phyloP scores from a whole-genome alignment of 2,888 invertebrate genomes.

The Eupithecia dodoneata region DNA sequence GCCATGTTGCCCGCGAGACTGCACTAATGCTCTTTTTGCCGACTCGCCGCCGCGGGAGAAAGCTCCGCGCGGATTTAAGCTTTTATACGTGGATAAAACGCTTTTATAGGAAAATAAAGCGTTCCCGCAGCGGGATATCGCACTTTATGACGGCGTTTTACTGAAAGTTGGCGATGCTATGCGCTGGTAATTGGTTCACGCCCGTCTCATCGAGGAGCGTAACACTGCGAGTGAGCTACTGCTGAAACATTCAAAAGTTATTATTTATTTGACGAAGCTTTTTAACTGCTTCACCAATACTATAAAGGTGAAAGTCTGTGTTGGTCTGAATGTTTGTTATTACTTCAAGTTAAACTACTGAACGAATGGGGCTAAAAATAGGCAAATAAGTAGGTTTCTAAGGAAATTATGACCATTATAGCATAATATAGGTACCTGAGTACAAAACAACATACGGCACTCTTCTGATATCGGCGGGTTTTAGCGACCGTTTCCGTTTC shows the following conservation, averaged over 20 bases:
- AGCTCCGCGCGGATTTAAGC: slow-evolving; percentile 83
- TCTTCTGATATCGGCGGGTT: neutral
- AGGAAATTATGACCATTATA: neutral
- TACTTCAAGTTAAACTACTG: neutral
- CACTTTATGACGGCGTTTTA: slow-evolving; percentile 80
- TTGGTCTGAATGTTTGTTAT: neutral
- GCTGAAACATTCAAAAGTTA: slow-evolving; percentile 11
- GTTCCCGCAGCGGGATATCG: slow-evolving; percentile 81
- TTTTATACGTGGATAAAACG: slow-evolving; percentile 84
- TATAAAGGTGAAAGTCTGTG: neutral
- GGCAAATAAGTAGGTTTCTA: neutral
- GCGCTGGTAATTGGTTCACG: slow-evolving; percentile 74
- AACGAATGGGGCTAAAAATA: neutral
- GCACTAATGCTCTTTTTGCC: slow-evolving; percentile 81
- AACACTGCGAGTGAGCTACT: slow-evolving; percentile 23
- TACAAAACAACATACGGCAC: neutral
- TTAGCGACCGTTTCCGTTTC: too few relatives aligned
- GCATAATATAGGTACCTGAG: too few relatives aligned
- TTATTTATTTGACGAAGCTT: slow-evolving; percentile 1
- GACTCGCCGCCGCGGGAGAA: slow-evolving; percentile 75
- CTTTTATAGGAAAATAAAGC: slow-evolving; percentile 83
- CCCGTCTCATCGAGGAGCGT: slow-evolving; percentile 61
- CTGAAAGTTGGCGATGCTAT: slow-evolving; percentile 80
- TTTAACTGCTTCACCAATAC: neutral
- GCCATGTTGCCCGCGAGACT: slow-evolving; percentile 69